Evolutionary conservation across 2,113 vertebrate genomes (phyloP).

Genomic region (Nerophis lumbriciformis): DNA sequence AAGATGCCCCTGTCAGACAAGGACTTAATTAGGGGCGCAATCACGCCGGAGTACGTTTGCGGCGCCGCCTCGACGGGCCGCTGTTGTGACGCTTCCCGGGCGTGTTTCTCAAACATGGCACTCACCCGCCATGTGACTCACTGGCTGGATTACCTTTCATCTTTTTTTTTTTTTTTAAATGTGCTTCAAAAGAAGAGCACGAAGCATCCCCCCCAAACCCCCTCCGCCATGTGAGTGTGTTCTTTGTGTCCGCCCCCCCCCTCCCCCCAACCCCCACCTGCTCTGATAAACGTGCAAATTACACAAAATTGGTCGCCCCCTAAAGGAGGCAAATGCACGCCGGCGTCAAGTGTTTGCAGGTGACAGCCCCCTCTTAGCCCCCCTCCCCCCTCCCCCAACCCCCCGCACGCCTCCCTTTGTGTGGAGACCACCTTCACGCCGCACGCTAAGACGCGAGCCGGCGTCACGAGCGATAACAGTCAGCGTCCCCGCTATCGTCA

Average conservation of each 20-base stretch:
- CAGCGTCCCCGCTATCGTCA: constrained; percentile 63
- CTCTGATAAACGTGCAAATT: constrained; percentile 40
- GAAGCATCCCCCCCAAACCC: background rate
- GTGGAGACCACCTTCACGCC: constrained; percentile 21
- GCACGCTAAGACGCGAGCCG: background rate
- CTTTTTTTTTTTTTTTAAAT: constrained; percentile 13
- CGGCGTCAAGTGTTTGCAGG: constrained; percentile 43
- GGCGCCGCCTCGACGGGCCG: background rate
- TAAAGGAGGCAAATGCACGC: constrained; percentile 10
- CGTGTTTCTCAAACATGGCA: background rate
- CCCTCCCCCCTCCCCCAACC: background rate
- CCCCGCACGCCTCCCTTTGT: constrained; percentile 47
- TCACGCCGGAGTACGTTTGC: constrained; percentile 39
- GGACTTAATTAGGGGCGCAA: constrained; percentile 41
- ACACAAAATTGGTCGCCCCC: constrained; percentile 33
- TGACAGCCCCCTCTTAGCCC: constrained; percentile 34
- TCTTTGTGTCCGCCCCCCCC: constrained; percentile 4
- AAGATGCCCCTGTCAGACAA: constrained; percentile 43
- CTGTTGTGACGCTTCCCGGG: background rate
- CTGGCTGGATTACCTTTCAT: constrained; percentile 46
- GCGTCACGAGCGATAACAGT: constrained; percentile 56
- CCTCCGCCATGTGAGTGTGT: constrained; percentile 14
- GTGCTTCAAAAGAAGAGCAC: constrained; percentile 18
- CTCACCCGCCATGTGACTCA: constrained; percentile 44
- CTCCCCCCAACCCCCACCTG: background rate